Conservation (phyloP, 2,797 vertebrate species). For the Leptatherina wallacei region DNA sequence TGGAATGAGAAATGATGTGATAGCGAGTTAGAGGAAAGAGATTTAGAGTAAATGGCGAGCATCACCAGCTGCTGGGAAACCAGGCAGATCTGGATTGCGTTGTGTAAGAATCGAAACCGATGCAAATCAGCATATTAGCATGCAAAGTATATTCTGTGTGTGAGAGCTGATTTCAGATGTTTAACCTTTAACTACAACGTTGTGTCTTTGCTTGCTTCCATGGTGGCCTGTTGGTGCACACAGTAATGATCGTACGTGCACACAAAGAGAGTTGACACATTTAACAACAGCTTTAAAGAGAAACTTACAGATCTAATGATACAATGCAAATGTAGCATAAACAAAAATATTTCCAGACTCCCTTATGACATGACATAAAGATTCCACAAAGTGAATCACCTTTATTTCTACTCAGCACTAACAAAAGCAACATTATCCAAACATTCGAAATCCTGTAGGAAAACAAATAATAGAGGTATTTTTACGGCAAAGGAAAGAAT, state of each 20-base stretch:
- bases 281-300: not conserved
- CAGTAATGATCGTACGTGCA: not conserved
- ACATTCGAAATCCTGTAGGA: not conserved
- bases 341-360: not conserved
- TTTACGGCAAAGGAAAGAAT: conserved; percentile 21
- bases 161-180: conserved; percentile 2
- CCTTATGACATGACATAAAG: not conserved
- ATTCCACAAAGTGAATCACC: not conserved
- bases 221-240: not conserved
- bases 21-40: not conserved
- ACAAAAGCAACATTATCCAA: not conserved
- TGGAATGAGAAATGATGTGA: not conserved
- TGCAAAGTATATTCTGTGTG: conserved; percentile 8
- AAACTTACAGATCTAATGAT: not conserved
- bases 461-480: conserved; percentile 4
- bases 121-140: conserved; percentile 25
- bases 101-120: conserved; percentile 6
- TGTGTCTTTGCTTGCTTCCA: not conserved
- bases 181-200: conserved; percentile 30
- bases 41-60: not conserved
- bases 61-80: not conserved
- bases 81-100: not conserved
- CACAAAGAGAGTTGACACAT: not conserved
- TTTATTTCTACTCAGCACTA: not conserved
- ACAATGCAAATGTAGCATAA: not conserved